Percentiles rank a stretch among this genome's conserved stretches.
Evolutionary conservation across 2,888 invertebrate genomes (phyloP).

Genomic region (Drosophila helvetica): DNA sequence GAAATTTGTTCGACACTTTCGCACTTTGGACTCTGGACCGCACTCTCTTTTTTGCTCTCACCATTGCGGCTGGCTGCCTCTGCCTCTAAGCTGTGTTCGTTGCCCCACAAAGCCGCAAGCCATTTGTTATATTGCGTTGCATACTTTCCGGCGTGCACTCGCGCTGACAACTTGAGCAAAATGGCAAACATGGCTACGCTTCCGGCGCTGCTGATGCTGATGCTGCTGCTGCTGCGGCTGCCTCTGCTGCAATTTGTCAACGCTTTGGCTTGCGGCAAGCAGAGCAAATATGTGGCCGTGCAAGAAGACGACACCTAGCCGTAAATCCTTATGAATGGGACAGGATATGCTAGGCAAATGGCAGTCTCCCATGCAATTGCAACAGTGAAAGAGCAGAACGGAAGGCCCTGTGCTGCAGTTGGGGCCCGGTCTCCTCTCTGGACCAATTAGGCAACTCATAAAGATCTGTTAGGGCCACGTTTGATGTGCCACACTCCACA

Average conservation of each 20-base stretch:
- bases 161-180: slow-evolving; percentile 77
- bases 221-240: slow-evolving; percentile 12
- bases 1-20: slow-evolving; percentile 37
- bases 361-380: not conserved
- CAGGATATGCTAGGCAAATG: slow-evolving; percentile 24
- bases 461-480: slow-evolving; percentile 14
- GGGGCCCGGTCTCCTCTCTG: not conserved
- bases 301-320: slow-evolving; percentile 54
- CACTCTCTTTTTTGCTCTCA: no score
- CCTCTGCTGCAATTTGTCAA: slow-evolving; percentile 70
- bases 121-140: slow-evolving; percentile 70
- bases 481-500: slow-evolving; percentile 32
- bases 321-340: slow-evolving; percentile 69
- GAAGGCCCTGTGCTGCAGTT: not conserved
- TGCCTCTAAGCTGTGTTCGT: slow-evolving; percentile 22
- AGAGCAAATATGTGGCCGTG: slow-evolving; percentile 61
- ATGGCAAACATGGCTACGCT: slow-evolving; percentile 67
- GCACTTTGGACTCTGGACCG: not conserved
- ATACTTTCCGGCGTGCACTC: slow-evolving; percentile 63
- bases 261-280: slow-evolving; percentile 70
- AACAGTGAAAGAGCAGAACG: not conserved
- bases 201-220: slow-evolving; percentile 13
- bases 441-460: slow-evolving; percentile 31
- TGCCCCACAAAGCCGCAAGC: slow-evolving; percentile 59
- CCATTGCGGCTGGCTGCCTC: no score